Evolutionary conservation across 2,888 invertebrate species (phyloP).

Genomic region (Polyommatus iphigenia): DNA sequence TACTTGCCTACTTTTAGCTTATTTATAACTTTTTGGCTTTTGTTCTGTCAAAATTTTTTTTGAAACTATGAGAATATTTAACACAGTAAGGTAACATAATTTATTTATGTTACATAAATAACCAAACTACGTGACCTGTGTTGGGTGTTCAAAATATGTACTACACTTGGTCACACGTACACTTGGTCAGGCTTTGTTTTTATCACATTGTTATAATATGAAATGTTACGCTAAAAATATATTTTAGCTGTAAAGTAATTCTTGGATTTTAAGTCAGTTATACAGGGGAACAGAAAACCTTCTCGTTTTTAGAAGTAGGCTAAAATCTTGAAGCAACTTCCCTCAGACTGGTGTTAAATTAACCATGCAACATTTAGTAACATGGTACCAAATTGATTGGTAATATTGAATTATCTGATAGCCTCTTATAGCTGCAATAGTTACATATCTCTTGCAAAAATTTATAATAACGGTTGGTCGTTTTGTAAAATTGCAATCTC

Average conservation of each 20-base stretch:
- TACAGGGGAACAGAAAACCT: neutral
- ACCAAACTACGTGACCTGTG: no score
- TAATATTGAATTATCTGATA: conserved; percentile 4
- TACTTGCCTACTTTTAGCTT: neutral
- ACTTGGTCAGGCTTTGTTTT: no score
- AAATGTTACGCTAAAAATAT: no score
- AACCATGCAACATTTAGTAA: neutral
- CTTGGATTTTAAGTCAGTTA: no score
- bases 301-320: no score
- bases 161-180: no score
- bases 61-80: neutral
- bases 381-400: neutral
- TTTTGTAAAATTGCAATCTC: neutral
- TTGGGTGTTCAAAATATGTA: no score
- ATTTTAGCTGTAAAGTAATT: no score
- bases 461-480: neutral
- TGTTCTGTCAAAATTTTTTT: neutral
- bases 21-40: conserved; percentile 17
- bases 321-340: conserved; percentile 9
- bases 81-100: neutral
- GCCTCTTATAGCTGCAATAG: neutral
- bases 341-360: conserved; percentile 11
- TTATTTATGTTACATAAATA: no score
- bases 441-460: neutral
- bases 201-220: no score